Conservation (phyloP, 2,113 vertebrate genomes). For the Lonchura striata region DNA sequence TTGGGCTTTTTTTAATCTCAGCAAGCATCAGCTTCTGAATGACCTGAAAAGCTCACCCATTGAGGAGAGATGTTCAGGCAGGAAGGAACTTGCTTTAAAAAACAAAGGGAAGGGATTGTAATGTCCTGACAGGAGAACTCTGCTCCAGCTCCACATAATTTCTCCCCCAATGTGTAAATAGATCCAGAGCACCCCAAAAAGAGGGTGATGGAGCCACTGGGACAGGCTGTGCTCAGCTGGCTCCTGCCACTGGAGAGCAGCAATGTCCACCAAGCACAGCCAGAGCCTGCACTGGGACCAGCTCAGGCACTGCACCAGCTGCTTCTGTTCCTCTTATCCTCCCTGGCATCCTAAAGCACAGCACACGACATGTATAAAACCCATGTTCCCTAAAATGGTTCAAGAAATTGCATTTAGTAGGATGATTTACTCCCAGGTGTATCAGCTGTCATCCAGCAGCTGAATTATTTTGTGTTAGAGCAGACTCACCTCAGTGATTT, state of each 20-base stretch:
- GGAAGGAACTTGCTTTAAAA: neutral
- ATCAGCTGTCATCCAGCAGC: constrained; percentile 17
- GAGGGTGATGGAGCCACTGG: neutral
- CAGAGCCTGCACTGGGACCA: neutral
- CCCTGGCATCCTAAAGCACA: neutral
- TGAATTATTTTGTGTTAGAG: constrained; percentile 49
- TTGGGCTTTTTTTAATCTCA: neutral
- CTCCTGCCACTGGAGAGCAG: neutral
- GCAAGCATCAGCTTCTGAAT: constrained; percentile 1
- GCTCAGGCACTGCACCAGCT: constrained; percentile 65
- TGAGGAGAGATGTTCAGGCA: neutral
- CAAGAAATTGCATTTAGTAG: constrained; percentile 56
- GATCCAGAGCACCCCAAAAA: neutral
- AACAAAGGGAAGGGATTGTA: neutral
- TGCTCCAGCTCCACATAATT: neutral
- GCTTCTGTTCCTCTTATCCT: constrained; percentile 42
- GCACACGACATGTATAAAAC: neutral
- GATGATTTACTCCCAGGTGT: constrained; percentile 17
- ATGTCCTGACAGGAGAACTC: neutral
- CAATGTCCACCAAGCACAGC: neutral
- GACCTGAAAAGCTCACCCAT: neutral
- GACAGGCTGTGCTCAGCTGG: neutral
- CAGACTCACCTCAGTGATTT: constrained; percentile 62
- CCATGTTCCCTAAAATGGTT: constrained; percentile 52
- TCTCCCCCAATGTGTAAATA: neutral